These are phyloP conservation scores for Aegotheles bennettii DNA, from an alignment of 2,113 vertebrate genomes.

Conservation along the genomic window DNA sequence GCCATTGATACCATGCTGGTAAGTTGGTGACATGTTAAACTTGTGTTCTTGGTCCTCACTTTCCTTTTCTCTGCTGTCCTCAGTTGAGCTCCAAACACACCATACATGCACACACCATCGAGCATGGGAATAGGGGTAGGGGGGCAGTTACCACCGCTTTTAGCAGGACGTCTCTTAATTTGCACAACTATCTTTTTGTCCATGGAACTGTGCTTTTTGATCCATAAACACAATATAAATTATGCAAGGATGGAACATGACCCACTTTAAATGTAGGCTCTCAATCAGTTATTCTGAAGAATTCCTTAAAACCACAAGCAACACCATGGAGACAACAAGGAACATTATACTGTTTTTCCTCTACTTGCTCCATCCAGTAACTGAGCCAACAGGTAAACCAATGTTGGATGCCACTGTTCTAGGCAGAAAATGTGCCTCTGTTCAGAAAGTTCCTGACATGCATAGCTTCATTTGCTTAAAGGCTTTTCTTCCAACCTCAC, in stretches of 20 bases:
- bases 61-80: background rate
- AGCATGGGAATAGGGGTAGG: background rate
- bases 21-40: background rate
- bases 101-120: fast-evolving
- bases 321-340: background rate
- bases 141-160: background rate
- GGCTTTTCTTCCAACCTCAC: background rate
- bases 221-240: background rate
- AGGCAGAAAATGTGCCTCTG: background rate
- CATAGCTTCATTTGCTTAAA: background rate
- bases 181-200: background rate
- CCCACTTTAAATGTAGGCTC: background rate
- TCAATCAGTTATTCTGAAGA: background rate
- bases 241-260: background rate
- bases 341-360: background rate
- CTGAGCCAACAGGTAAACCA: background rate
- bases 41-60: background rate
- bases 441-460: background rate
- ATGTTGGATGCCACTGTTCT: background rate
- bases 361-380: background rate
- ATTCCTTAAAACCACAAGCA: background rate
- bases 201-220: background rate
- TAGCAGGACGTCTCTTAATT: background rate
- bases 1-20: background rate
- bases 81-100: background rate